phyloP scores from a whole-genome alignment of 2,113 vertebrate species.

The Vulpes lagopus region DNA sequence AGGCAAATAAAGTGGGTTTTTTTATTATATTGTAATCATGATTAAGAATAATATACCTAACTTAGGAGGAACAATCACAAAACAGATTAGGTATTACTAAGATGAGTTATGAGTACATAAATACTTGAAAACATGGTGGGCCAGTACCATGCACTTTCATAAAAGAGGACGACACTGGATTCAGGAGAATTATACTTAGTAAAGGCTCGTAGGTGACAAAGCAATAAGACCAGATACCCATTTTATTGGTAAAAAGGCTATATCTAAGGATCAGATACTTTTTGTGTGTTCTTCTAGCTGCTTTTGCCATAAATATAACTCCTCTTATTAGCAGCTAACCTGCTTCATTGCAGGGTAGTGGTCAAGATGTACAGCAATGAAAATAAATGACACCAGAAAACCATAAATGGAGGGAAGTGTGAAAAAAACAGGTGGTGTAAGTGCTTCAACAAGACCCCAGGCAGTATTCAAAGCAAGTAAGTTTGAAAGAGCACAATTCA shows the following conservation, averaged over 20 bases:
- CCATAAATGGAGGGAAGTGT: not conserved
- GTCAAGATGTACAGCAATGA: not conserved
- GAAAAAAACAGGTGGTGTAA: not conserved
- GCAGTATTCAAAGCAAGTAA: not conserved
- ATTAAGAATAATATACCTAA: not conserved
- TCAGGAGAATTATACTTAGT: not conserved
- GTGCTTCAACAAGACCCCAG: not conserved
- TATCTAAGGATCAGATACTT: not conserved
- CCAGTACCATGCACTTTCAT: not conserved
- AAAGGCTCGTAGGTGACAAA: not conserved
- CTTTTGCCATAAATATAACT: constrained; percentile 1
- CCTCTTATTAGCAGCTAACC: not conserved
- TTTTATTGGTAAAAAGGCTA: not conserved
- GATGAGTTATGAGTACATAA: not conserved
- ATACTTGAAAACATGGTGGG: not conserved
- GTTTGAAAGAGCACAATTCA: not conserved
- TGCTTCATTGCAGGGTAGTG: not conserved
- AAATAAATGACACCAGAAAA: not conserved
- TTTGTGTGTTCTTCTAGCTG: not conserved
- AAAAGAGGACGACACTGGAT: not conserved
- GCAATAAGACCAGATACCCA: not conserved
- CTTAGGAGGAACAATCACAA: not conserved
- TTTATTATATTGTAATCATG: not conserved
- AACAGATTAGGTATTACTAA: not conserved
- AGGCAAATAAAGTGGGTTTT: not conserved